Conservation (phyloP, 1,140 invertebrate species). For the Halictus rubicundus region DNA sequence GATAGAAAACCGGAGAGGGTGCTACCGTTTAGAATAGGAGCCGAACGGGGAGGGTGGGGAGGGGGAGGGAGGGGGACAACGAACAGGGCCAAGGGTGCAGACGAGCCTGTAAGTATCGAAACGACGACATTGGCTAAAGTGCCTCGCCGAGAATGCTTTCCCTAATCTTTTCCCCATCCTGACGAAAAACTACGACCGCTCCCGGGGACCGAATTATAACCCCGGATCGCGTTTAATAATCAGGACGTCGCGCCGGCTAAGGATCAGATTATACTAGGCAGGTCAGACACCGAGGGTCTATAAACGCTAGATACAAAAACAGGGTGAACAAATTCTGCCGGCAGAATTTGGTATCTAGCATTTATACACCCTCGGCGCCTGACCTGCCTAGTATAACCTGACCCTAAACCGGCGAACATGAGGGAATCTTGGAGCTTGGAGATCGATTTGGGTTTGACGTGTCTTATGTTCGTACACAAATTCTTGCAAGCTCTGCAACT, state of each 20-base stretch:
- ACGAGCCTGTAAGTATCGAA: slow-evolving; percentile 58
- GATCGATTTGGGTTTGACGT: slow-evolving; percentile 31
- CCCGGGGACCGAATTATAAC: slow-evolving; percentile 47
- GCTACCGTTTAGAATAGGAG: slow-evolving; percentile 35
- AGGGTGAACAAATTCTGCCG: no score
- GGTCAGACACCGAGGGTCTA: no score
- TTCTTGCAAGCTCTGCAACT: no score
- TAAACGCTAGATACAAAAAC: no score
- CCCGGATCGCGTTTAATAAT: slow-evolving; percentile 52
- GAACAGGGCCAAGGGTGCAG: neutral
- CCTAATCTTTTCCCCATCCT: slow-evolving; percentile 66
- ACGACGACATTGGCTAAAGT: slow-evolving; percentile 69
- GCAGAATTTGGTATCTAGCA: no score
- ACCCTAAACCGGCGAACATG: no score
- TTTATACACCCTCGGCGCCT: no score
- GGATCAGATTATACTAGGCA: no score
- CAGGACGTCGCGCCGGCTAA: neutral
- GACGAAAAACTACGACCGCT: slow-evolving; percentile 53
- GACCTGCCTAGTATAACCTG: no score
- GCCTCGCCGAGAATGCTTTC: slow-evolving; percentile 59
- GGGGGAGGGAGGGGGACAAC: neutral
- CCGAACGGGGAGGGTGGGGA: no score
- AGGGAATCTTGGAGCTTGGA: neutral
- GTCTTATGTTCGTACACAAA: no score
- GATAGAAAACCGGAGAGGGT: slow-evolving; percentile 48